Evolutionary conservation across 2,888 invertebrate genomes (phyloP), one percentile per base, ranked within the genome.

Genomic region (Metalampra italica): DNA sequence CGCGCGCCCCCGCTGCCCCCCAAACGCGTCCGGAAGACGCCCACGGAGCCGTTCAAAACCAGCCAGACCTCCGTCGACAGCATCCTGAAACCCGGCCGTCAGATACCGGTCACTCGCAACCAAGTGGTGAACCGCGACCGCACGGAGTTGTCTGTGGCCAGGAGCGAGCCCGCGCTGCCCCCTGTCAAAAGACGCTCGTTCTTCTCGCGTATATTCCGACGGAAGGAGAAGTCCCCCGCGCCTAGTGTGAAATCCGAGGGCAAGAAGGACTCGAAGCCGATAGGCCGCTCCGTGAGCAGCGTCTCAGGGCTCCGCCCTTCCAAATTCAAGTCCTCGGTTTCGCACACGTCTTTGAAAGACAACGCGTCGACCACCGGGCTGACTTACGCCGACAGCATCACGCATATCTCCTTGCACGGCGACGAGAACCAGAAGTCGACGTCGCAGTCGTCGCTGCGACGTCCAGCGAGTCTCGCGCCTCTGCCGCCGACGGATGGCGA

Each of bases 1-100:
- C 91, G 92, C 59, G 86, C 94, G 40, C 96, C 96, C 0, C 96
- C 96, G 0, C 66, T 96, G 49, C 96, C 96, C 0, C 96, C 96
- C 0, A 96, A 96, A 71, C 92, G 96, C 44, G 86, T 92, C 2
- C 92, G 93, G 46, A 93, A 93, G 56, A 66, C 72, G 3, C 22
- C 22, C 22, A 65, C 71, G 7, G 87, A 85, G 51, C 71, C 74
- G 0, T 78, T 89, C 59, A 86, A 69, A 60, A 80, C 73, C 13
- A 90, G 84, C 43, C 87, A 86, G 49, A 84, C 82, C 0, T 87
- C 89, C 0, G 86, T 84, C 9, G 81, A 87, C 45, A 80, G 82
- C 43, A 68, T 87, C 29, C 59, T 86, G 0, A 81, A 79, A 49
- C 87, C 89, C 1, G 89, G 88, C 1, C 64, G 70, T 0, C 81